These are phyloP conservation scores for Elegia similella DNA, from an alignment of 2,888 invertebrate species.

Conservation along the genomic window DNA sequence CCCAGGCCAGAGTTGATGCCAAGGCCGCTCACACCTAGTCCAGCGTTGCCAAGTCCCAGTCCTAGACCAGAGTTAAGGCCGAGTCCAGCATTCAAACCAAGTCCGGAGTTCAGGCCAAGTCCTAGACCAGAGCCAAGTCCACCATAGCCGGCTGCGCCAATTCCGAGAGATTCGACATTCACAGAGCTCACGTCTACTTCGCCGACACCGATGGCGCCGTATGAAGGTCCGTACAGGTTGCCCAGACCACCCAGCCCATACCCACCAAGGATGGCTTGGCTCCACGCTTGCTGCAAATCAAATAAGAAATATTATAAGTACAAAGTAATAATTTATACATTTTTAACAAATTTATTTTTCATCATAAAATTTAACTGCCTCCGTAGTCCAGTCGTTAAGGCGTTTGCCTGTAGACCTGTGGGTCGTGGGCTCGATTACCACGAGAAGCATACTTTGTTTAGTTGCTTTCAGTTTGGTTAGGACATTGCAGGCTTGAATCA, in stretches of 20 bases:
- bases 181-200: slow-evolving; percentile 3
- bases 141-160: not conserved
- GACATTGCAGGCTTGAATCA: no score
- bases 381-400: no score
- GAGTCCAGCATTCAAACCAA: not conserved
- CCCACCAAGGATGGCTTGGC: slow-evolving; percentile 1
- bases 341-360: no score
- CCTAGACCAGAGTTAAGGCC: slow-evolving; percentile 1
- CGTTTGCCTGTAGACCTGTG: no score
- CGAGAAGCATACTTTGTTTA: no score
- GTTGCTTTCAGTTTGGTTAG: no score
- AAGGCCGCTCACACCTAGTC: not conserved
- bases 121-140: not conserved
- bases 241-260: slow-evolving; percentile 10
- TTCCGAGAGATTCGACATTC: not conserved
- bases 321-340: no score
- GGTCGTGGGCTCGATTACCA: no score
- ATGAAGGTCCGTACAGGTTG: not conserved
- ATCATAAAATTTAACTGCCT: no score
- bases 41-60: not conserved
- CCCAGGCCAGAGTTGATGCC: not conserved
- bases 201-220: not conserved
- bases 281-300: slow-evolving; percentile 6
- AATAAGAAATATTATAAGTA: not conserved
- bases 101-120: not conserved